phyloP scores from a whole-genome alignment of 2,113 vertebrate species.

The Notarius lentiginosus region DNA sequence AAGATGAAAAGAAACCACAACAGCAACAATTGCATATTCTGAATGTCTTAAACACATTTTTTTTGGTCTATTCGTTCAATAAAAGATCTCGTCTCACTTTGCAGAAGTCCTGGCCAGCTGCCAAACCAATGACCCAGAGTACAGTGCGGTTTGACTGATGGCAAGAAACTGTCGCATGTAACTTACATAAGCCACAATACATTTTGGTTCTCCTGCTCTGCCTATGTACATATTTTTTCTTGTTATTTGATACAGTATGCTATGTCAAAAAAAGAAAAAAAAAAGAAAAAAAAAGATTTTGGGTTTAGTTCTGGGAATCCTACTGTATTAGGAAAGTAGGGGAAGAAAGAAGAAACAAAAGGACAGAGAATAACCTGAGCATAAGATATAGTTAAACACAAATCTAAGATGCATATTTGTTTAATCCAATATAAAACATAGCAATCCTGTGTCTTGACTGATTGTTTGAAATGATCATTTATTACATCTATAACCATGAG shows the following conservation, averaged over 20 bases:
- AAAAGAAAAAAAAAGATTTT: neutral
- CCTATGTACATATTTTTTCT: constrained; percentile 5
- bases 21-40: neutral
- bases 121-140: constrained; percentile 12
- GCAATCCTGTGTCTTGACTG: neutral
- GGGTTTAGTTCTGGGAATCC: neutral
- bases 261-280: neutral
- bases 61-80: neutral
- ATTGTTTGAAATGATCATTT: neutral
- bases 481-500: no score
- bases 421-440: neutral
- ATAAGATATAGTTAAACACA: neutral
- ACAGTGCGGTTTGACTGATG: constrained; percentile 6
- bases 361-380: neutral
- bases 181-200: constrained; percentile 4
- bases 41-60: neutral
- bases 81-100: neutral
- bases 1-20: neutral
- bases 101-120: neutral
- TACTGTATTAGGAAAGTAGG: neutral
- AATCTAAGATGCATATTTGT: neutral
- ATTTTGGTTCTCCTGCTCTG: neutral
- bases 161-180: neutral
- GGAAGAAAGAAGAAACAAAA: neutral
- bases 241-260: neutral